Base-by-base conservation (phyloP, 2,888 invertebrate genomes). In the Agelastica alni region DNA sequence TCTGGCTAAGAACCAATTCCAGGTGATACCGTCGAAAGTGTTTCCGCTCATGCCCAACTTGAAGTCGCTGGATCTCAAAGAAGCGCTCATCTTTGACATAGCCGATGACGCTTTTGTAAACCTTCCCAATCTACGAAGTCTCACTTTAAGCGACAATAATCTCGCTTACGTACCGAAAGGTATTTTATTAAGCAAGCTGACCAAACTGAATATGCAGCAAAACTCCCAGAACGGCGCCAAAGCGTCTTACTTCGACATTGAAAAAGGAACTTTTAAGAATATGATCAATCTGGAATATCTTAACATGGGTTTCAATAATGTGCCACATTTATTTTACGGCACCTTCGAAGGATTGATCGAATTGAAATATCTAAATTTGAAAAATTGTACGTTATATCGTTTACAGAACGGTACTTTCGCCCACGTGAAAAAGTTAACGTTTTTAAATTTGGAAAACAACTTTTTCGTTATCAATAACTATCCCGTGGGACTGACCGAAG, bases 41-140 rank as follows among this genome's bases (percentile, higher is more conserved):
- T 85, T 85, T 66, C 83, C 84, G 1, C 51, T 47, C 2, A 84
- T 85, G 83, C 71, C 76, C 0, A 80, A 81, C 54, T 72, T 86
- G 46, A 76, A 80, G 64, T 61, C 79, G 1, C 64, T 87, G 32
- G 83, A 85, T 69, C 73, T 87, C 34, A 77, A 80, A 46, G 79
- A 79, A 65, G 80, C 82, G 1, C 72, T 78, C 1, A 77, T 80
- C 9, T 75, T 80, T 28, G 72, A 71, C 12, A 76, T 86, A 30
- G 78, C 77, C 0, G 64, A 77, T 1, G 73, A 79, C 37, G 78
- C 82, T 0, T 83, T 85, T 58, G 67, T 67, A 12, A 77, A 76
- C 41, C 76, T 85, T 61, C 82, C 83, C 1, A 80, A 80, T 41
- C 71, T 85, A 1, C 78, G 77, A 65, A 78, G 77, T 1, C 68